Evolutionary conservation across 2,797 vertebrate genomes (phyloP), one percentile per base, ranked within the genome.

Genomic region (Melanotaenia parkinsoni): DNA sequence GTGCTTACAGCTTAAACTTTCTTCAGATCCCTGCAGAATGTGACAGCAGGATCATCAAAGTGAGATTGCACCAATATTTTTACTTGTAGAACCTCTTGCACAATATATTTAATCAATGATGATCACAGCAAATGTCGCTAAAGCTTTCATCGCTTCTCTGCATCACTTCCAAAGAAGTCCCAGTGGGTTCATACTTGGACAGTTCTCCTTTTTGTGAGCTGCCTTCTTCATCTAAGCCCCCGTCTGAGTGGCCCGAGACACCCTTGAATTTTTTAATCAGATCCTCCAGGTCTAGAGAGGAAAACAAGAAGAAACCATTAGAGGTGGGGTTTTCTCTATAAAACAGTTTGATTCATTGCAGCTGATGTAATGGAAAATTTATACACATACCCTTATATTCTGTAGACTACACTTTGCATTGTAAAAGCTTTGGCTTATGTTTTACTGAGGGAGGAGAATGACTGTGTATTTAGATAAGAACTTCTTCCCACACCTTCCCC

Each of bases 231-330:
- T 47, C 63, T 4, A 33, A 45, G 65, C 13, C 16, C 3, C 56
- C n/a, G 43, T 28, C 60, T 10, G 68, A 80, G 65, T 3, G 58
- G n/a, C 57, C 58, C 20, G n/a, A 45, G 35, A 51, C 60, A 40
- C 30, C 16, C 4, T 70, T 18, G 38, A 20, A 40, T 51, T 43
- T 87, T 76, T 74, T 63, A 65, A 38, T 64, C 57, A 85, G 63
- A 58, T 81, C 78, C 72, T 83, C 65, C 45, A 94, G 63, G 67
- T 91, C 93, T 94, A 61, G 18, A 63, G 68, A 76, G 76, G 14
- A 84, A 74, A 84, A 76, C 3, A 59, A 43, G 2, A 63, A 1
- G 3, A 80, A 22, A 40, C 26, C 54, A 53, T 63, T 72, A 35
- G 32, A 32, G 5, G 38, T 9, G 7, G 1, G 5, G 61, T 67